These are phyloP conservation scores for Lipotes vexillifer DNA, from an alignment of 2,113 vertebrate species.

Conservation along the genomic window DNA sequence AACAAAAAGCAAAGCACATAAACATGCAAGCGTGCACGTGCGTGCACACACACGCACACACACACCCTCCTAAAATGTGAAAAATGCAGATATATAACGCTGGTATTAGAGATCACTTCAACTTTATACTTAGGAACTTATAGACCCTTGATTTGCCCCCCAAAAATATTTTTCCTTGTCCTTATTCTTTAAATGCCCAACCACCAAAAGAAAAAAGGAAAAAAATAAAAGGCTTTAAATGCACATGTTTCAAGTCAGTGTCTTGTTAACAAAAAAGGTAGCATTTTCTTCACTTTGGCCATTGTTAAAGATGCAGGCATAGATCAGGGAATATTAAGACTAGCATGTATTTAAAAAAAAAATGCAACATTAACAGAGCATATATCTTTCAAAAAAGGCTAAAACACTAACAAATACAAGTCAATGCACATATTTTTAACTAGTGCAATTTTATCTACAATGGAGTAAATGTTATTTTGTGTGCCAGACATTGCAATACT, in stretches of 20 bases:
- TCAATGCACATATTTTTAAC: conserved; percentile 83
- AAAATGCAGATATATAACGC: conserved; percentile 73
- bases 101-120: conserved; percentile 65
- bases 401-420: conserved; percentile 87
- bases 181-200: conserved; percentile 72
- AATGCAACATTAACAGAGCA: conserved; percentile 83
- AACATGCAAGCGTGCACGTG: conserved; percentile 43
- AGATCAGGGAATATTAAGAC: conserved; percentile 80
- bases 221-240: conserved; percentile 46
- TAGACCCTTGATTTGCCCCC: conserved; percentile 27
- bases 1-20: conserved; percentile 64
- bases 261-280: conserved; percentile 78
- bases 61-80: conserved; percentile 63
- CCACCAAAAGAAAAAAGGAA: conserved; percentile 52
- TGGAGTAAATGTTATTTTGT: conserved; percentile 80
- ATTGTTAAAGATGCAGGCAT: conserved; percentile 83
- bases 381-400: conserved; percentile 82
- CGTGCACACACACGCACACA: background rate
- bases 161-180: conserved; percentile 48
- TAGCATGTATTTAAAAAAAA: conserved; percentile 78
- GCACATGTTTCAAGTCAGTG: conserved; percentile 72
- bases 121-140: conserved; percentile 72
- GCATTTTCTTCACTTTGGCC: conserved; percentile 80
- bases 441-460: conserved; percentile 85
- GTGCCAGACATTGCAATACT: conserved; percentile 84